Conservation (phyloP, 2,888 invertebrate genomes). For the Ferdinandea cuprea region DNA sequence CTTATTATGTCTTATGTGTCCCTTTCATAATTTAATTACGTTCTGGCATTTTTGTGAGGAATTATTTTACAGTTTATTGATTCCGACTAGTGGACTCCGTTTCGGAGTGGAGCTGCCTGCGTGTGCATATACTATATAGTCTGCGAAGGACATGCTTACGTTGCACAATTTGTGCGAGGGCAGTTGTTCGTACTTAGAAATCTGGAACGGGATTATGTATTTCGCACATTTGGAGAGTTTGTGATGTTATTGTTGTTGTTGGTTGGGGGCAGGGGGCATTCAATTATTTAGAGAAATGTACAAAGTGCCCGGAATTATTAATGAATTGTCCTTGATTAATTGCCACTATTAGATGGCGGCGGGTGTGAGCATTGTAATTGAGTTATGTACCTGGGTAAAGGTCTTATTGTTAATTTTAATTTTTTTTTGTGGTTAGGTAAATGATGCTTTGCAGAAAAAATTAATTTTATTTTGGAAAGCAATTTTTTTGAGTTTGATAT, state of each 20-base stretch:
- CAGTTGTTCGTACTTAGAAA: constrained; percentile 21
- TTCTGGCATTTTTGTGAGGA: constrained; percentile 74
- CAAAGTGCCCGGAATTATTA: constrained; percentile 70
- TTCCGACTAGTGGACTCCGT: constrained; percentile 51
- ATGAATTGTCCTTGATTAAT: constrained; percentile 73
- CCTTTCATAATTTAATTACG: constrained; percentile 75
- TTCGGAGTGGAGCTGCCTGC: neutral
- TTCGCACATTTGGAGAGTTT: constrained; percentile 33
- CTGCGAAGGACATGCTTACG: constrained; percentile 63
- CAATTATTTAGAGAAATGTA: constrained; percentile 64
- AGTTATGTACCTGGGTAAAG: neutral
- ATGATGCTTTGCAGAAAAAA: no score
- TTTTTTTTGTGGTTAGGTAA: no score
- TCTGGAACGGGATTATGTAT: constrained; percentile 21
- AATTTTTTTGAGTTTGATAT: no score
- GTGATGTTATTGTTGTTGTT: constrained; percentile 10
- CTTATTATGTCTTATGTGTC: constrained; percentile 75
- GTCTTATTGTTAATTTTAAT: neutral
- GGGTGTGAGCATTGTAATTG: neutral
- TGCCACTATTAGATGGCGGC: constrained; percentile 2
- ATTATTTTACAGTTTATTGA: constrained; percentile 75
- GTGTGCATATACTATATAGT: constrained; percentile 16
- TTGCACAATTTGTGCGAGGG: constrained; percentile 69
- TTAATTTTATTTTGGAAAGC: no score
- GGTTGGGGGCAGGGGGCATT: constrained; percentile 27